Conservation (phyloP, 2,888 invertebrate species). For the Ptilodon capucinus region DNA sequence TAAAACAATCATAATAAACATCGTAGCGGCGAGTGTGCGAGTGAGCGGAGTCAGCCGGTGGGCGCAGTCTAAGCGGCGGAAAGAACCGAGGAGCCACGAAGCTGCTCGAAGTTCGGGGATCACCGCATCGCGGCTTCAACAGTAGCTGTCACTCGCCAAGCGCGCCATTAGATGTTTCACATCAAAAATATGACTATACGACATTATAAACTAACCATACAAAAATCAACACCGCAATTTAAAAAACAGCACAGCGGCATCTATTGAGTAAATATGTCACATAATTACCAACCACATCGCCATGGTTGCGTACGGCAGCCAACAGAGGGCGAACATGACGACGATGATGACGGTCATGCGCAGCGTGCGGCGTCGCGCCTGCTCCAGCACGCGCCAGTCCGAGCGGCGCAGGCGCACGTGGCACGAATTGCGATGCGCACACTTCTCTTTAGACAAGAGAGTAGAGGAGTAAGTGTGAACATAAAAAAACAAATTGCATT, state of each 20-base stretch:
- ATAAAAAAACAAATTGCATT: not conserved
- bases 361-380: constrained; percentile 87
- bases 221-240: not conserved
- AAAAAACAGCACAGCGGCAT: not conserved
- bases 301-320: constrained; percentile 91
- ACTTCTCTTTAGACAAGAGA: constrained; percentile 42
- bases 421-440: constrained; percentile 33
- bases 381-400: constrained; percentile 85
- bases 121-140: no score
- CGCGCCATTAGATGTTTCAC: no score
- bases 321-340: constrained; percentile 88
- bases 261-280: not conserved
- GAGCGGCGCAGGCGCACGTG: constrained; percentile 84
- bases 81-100: no score
- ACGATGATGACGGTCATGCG: constrained; percentile 91
- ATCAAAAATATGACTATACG: no score
- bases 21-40: no score
- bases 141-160: no score
- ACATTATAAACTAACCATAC: not conserved
- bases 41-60: no score
- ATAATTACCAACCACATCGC: constrained; percentile 86
- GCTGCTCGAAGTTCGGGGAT: no score
- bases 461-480: not conserved
- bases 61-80: no score
- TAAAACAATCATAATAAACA: no score